Evolutionary conservation across 2,113 vertebrate genomes (phyloP), one percentile per base, ranked within the genome.

Genomic region (Oryzias woworae): DNA sequence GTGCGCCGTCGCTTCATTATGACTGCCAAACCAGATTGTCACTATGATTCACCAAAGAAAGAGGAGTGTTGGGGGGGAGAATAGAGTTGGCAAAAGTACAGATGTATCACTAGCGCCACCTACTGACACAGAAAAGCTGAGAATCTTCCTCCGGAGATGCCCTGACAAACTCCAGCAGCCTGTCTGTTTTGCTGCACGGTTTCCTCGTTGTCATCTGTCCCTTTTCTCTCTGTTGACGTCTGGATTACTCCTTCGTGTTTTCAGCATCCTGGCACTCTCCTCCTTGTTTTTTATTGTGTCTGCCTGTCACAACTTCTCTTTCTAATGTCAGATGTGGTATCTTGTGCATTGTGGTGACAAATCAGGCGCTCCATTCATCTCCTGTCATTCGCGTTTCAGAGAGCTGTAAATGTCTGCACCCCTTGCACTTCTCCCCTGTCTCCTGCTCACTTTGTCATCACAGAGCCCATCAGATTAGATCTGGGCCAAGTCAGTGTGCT

Each of bases 31-130:
- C 48, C 60, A 13, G 72, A 60, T 66, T 81, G 81, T 78, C 81
- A 77, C 69, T 62, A 58, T 71, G 80, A 83, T 78, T 84, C 82
- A 81, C 71, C 78, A 45, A 71, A 63, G 65, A 74, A 48, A 42
- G 55, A 41, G 26, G 28, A 48, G 14, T 57, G 18, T 26, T 4
- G 24, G 18, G 55, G 48, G 41, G 48, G 68, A 47, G 48, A 68
- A 58, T 51, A 36, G 62, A 61, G 60, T 62, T 81, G 69, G 78
- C 74, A 77, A 69, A 60, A 59, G 69, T 83, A 64, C 81, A 84
- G 81, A 86, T 85, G 88, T 78, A 76, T 85, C 77, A 31, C 85
- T 84, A 89, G 89, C 87, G 87, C 87, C 90, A 86, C 89, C 90
- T 88, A 88, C 86, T 86, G 91, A 88, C 58, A 31, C 43, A 43